Evolutionary conservation across 2,797 vertebrate genomes (phyloP), one percentile per base, ranked within the genome.

Genomic region (Myotis planiceps): DNA sequence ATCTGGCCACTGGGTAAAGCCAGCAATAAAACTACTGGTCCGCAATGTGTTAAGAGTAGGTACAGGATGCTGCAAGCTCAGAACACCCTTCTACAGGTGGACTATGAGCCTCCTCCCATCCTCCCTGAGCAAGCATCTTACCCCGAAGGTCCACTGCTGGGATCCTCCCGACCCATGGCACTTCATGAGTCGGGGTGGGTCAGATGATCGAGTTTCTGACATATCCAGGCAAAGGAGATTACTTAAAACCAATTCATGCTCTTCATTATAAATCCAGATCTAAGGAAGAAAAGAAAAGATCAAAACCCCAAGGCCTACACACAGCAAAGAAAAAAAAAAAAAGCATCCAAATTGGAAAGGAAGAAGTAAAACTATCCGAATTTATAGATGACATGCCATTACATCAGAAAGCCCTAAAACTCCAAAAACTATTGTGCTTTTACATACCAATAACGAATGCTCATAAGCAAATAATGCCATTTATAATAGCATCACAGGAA

Each of bases 121-220:
- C 23, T 15, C 71, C 16, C 3, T 2, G 2, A 8, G 71, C 47
- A 9, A 3, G 51, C 5, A 27, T 3, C 99, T 99, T 72, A 99
- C 99, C 99, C 99, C 99, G 0, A 99, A 97, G 0, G 98, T 99
- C 99, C 99, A 99, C 97, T 99, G 99, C 98, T 99, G 99, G 0
- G 99, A 99, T 15, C 99, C 99, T 0, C 99, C 99, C 0, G 99
- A 99, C 0, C 99, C 99, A 0, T 99, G 99, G 97, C 99, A 99
- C 76, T 99, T 99, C 99, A 99, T 99, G 81, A 99, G 99, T 4
- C 99, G 98, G 0, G 99, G 99, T 0, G 99, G 99, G 92, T 99
- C 99, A 0, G 99, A 99, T 0, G 99, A 99, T 79, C 99, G 99
- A 3, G 99, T 99, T 97, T 99, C 99, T 0, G 99, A 99, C 96